Conservation (phyloP, 1,140 invertebrate species). For the Caerostris darwini region DNA sequence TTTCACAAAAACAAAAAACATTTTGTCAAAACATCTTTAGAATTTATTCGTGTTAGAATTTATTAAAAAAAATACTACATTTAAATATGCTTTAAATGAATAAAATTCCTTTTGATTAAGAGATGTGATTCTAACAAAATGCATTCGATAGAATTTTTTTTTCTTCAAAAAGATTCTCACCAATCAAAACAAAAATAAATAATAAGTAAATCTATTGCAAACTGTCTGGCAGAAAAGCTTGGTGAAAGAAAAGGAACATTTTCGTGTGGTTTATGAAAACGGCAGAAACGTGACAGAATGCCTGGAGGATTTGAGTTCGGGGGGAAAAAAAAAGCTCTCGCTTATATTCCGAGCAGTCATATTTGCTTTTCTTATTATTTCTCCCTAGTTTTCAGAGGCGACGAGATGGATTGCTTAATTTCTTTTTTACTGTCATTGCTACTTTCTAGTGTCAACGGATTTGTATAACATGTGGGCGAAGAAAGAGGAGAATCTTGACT, state of each 20-base stretch:
- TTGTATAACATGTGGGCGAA: not conserved
- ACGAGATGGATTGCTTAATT: not conserved
- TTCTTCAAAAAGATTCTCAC: no score
- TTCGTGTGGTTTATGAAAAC: conserved; percentile 9
- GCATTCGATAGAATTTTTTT: no score
- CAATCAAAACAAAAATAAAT: no score
- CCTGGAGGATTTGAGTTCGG: not conserved
- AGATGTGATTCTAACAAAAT: no score
- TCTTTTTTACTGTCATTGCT: not conserved
- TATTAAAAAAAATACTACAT: no score
- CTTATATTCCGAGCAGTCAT: not conserved
- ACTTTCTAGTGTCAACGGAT: conserved; percentile 14
- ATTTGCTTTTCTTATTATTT: conserved; percentile 3
- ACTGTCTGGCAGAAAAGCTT: not conserved
- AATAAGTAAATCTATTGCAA: no score
- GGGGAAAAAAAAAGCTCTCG: not conserved
- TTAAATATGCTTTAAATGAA: no score
- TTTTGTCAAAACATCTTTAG: no score
- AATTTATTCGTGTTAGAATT: no score
- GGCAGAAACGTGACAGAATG: conserved; percentile 24
- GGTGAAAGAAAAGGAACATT: not conserved
- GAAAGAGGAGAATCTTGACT: not conserved
- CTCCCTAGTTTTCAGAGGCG: not conserved
- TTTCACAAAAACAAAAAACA: no score
- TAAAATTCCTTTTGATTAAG: no score